Base-by-base conservation (phyloP, 1,140 invertebrate species). In the Bombus picipes region DNA sequence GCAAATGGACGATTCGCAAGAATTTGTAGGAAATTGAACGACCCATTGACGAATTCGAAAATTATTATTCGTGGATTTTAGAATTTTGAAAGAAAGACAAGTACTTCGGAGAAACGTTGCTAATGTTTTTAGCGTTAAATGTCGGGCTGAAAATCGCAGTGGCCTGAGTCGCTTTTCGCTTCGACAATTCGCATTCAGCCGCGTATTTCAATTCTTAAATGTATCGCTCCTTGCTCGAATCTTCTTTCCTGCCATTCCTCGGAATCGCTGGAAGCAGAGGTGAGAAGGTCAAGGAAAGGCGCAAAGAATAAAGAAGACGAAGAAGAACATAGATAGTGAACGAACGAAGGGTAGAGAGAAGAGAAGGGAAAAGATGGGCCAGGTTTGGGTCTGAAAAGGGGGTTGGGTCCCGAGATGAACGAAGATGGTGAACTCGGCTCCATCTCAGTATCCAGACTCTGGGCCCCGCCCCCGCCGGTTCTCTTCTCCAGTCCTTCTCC, bases 341-440 rank as follows among this genome's bases (percentile, higher is more conserved):
- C 85, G 84, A 91, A 83, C 66, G 85, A 79, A 83, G 70, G 83
- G 28, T 34, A 47, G 53, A 68, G 12, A 81, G 62, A 87, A 6
- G 53, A 34, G 88, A 86, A 88, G 85, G 86, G 83, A 87, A 8
- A 91, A 93, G 94, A 93, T 89, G 91, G 92, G 92, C 87, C 91
- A 91, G 90, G 81, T 90, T 87, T 70, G 57, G 88, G 79, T 88
- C 89, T 77, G 87, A 86, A 91, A 92, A 90, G 92, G 92, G 93
- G 94, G 93, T 94, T 93, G 93, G 94, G 92, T 93, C 32, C 91
- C 91, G 91, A 92, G 93, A 94, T 90, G 92, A 90, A 92, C 90
- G 91, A 95, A 94, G 93, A 95, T 95, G 93, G 93, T 93, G 93
- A 94, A 93, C 92, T 85, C 92, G 91, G 92, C 92, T 92, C 92